Base-by-base conservation (phyloP, 2,797 vertebrate genomes). In the Hypotaenidia okinawae region DNA sequence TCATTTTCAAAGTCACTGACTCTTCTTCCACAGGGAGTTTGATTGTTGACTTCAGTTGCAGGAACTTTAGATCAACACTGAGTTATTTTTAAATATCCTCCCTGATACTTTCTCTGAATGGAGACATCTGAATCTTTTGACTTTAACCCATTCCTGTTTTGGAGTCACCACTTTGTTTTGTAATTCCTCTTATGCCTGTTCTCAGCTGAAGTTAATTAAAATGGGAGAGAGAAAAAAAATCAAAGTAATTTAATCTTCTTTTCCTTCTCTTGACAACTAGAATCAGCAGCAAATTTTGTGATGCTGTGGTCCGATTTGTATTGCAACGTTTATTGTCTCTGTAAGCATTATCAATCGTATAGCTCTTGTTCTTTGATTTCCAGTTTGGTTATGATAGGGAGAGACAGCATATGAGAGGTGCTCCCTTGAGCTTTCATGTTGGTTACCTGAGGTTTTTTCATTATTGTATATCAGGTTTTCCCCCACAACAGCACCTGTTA, bases 1-100 rank as follows among this genome's bases (percentile, higher is more conserved):
- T 94, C 74, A 21, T 89, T 95, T 96, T 97, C 96, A 97, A 97
- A 96, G 95, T 92, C 90, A 75, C 64, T 92, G 84, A 85, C 62
- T 93, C 86, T 91, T 88, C 94, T 95, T 96, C 92, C 95, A 83
- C 64, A 51, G 90, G 85, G 94, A 96, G 80, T 95, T 94, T 84
- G 67, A 59, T 85, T 95, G 85, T 96, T 97, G 90, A 93, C 88
- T 95, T 95, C 90, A 83, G 88, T 5, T 89, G 72, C 82, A 92
- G 72, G 66, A 83, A 87, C 58, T 89, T 96, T 94, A 96, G 88
- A 74, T 94, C 90, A 96, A 95, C 94, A 92, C 21, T 70, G 68
- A 83, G 78, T 73, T 94, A 80, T 95, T 95, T 92, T 80, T 72
- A 90, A 93, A 91, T 87, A 85, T 91, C 82, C 69, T 96, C 64